These are phyloP conservation scores for Empis livida DNA, from an alignment of 2,888 invertebrate genomes.

Conservation along the genomic window DNA sequence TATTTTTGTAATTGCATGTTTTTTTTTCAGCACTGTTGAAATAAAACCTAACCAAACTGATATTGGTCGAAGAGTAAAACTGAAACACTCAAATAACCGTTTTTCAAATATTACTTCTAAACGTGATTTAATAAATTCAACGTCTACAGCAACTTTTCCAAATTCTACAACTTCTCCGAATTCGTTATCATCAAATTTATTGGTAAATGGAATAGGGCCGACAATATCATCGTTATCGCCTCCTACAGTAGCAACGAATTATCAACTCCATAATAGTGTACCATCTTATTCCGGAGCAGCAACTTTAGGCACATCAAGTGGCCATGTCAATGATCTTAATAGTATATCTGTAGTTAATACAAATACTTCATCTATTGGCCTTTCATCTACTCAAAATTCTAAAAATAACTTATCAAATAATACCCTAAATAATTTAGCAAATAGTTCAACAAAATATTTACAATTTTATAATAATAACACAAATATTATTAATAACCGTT, in stretches of 20 bases:
- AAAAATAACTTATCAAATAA: slow-evolving; percentile 1
- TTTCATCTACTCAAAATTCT: not conserved
- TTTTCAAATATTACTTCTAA: slow-evolving; percentile 29
- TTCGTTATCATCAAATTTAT: not conserved
- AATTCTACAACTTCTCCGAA: slow-evolving; percentile 2
- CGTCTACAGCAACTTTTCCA: not conserved
- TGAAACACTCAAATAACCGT: slow-evolving; percentile 40
- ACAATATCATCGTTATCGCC: slow-evolving; percentile 7
- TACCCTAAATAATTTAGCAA: not conserved
- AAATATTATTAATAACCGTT: not conserved
- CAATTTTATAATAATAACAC: not conserved
- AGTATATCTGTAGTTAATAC: not conserved
- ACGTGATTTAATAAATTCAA: slow-evolving; percentile 11
- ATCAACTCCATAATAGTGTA: not conserved
- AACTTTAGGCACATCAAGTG: not conserved
- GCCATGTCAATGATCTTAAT: not conserved
- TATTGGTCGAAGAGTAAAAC: slow-evolving; percentile 77
- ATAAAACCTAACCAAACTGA: slow-evolving; percentile 85
- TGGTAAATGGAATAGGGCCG: not conserved
- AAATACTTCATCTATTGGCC: slow-evolving; percentile 2
- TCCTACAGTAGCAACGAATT: not conserved
- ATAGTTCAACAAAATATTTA: slow-evolving; percentile 3
- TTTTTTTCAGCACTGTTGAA: slow-evolving; percentile 75
- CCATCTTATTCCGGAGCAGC: not conserved
- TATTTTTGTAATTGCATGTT: too few relatives aligned